Evolutionary conservation across 2,113 vertebrate species (phyloP), one percentile per base, ranked within the genome.

Genomic region (Plectropomus leopardus): DNA sequence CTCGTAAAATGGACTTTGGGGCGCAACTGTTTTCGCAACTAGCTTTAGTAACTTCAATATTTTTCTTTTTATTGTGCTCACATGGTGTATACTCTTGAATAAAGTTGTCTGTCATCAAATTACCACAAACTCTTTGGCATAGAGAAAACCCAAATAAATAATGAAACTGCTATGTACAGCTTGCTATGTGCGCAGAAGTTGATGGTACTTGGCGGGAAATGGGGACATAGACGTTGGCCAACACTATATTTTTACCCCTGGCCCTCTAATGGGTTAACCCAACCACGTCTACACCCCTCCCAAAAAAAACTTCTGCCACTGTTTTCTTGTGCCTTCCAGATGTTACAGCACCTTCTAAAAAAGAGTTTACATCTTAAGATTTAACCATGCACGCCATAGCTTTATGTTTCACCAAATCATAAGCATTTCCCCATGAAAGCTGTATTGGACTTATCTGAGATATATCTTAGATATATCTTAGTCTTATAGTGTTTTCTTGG

Each of bases 401-500:
- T 57, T 54, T 57, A 50, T 40, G 24, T 80, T 79, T 60, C 13
- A 76, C 19, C 32, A 48, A 24, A 1, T 74, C 55, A 54, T 44
- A 72, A 58, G 48, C n/a, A 42, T 72, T 55, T 45, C 51, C 32
- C 57, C n/a, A 16, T 59, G 24, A 78, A 67, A 69, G 30, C 58
- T 73, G 28, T 28, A 48, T 36, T 58, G 36, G 72, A 63, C 40
- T 83, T 80, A 79, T 75, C 71, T 68, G 61, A 80, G 40, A 77
- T 66, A 57, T 57, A 80, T 65, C 53, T 73, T 26, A 80, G 40
- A 77, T 66, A 57, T 57, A 80, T 65, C 53, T 73, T 26, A 44
- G 73, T 65, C 55, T 83, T 64, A 57, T 14, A 55, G 58, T 61
- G 58, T 65, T 84, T 83, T 85, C 66, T 64, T 78, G 79, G 80